A percentile compares a stretch with the other conserved stretches of the same genome.
phyloP scores from a whole-genome alignment of 2,797 vertebrate genomes.

The Sparidentex hasta region DNA sequence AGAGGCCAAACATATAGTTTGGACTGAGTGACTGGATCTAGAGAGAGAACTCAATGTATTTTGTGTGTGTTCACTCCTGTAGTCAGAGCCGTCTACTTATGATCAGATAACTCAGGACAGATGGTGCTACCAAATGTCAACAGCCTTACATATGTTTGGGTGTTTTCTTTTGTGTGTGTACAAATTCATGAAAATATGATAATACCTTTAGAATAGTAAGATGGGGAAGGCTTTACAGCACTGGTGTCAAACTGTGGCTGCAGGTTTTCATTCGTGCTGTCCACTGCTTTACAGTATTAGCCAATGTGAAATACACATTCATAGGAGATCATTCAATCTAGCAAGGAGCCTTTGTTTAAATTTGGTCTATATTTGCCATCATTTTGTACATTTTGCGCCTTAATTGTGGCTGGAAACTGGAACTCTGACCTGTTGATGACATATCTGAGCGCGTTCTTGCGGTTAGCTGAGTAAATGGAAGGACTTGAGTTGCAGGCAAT shows the following conservation, averaged over 20 bases:
- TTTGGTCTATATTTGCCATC: background rate
- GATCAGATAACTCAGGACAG: too few relatives aligned
- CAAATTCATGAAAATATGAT: background rate
- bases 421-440: conserved; percentile 86
- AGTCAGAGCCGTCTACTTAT: background rate
- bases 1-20: too few relatives aligned
- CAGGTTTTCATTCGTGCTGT: too few relatives aligned
- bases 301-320: background rate
- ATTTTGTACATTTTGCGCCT: background rate
- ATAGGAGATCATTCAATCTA: background rate
- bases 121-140: too few relatives aligned
- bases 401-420: background rate
- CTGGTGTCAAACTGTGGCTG: too few relatives aligned
- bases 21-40: too few relatives aligned
- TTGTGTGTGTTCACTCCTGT: too few relatives aligned
- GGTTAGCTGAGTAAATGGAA: conserved; percentile 87
- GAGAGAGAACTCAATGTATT: too few relatives aligned
- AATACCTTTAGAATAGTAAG: background rate
- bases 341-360: background rate
- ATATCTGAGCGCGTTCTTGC: conserved; percentile 85
- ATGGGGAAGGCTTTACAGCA: background rate
- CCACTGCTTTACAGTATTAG: background rate
- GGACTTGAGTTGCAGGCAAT: conserved; percentile 88
- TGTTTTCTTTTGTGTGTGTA: too few relatives aligned
- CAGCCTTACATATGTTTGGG: too few relatives aligned